Evolutionary conservation across 2,113 vertebrate species (phyloP).

Genomic region (Caranx melampygus): DNA sequence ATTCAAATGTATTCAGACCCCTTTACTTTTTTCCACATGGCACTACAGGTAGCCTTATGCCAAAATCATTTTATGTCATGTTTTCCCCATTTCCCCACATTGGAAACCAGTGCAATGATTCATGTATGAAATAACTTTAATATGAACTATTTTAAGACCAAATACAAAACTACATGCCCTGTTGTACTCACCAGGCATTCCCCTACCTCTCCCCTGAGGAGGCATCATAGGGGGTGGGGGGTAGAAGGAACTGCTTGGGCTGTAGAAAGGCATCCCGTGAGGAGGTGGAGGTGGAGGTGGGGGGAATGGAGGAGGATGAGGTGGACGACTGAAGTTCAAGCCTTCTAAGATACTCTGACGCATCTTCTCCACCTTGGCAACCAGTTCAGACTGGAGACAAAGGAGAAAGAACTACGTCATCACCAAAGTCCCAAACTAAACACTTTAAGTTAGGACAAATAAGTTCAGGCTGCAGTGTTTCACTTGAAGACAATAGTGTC

Average conservation of each 20-base stretch:
- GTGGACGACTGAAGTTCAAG: conserved; percentile 91
- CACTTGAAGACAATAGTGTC: background rate
- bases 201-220: conserved; percentile 88
- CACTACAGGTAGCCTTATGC: background rate
- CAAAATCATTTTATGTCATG: background rate
- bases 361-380: conserved; percentile 96
- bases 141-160: background rate
- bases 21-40: too few species aligned
- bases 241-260: conserved; percentile 85
- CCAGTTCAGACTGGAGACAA: conserved; percentile 88
- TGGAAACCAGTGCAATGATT: background rate
- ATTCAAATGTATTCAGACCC: too few species aligned
- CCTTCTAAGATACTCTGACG: conserved; percentile 96
- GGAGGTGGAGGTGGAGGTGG: conserved; percentile 82
- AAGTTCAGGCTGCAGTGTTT: background rate
- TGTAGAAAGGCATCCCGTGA: conserved; percentile 94
- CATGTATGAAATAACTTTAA: background rate
- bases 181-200: conserved; percentile 87
- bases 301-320: conserved; percentile 89
- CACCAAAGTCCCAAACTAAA: background rate
- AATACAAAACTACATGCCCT: background rate
- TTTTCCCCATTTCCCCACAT: too few species aligned
- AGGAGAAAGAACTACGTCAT: background rate
- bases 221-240: conserved; percentile 89
- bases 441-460: background rate